Base-by-base conservation (phyloP, 2,888 invertebrate genomes). In the Leucoma salicis region DNA sequence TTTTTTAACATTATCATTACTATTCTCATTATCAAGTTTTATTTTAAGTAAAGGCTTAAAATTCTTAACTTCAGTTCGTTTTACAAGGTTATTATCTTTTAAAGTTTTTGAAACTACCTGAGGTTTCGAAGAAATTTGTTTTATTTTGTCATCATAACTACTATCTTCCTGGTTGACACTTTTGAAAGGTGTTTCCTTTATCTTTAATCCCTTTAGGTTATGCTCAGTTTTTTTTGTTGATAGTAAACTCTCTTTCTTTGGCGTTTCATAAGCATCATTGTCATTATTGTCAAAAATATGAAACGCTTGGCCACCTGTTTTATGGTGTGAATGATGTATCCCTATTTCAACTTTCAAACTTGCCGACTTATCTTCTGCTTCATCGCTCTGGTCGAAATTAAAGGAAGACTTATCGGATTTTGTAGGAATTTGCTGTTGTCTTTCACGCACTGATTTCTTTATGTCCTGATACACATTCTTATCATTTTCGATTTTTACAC, bases 401-500 rank as follows among this genome's bases (percentile, higher is more conserved):
- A 64, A 63, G 40, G 42, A 64, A 24, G 63, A 46, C 58, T 70
- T 74, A 36, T 70, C 70, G 46, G 52, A 54, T 53, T 76, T 82
- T 42, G 73, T 72, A 41, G 61, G 70, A 14, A 66, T 55, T 35
- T 61, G 48, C 43, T 72, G 62, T 57, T 75, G 73, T 51, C 81
- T 85, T 35, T 81, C 82, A 12, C 71, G 66, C 31, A 72, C 69
- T 33, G 62, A 53, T 53, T 74, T 78, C 42, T 82, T 88, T 35
- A 78, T 49, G 42, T 79, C 80, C 21, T 79, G 82, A 44, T 64
- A 57, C 40, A 62, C 61, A 57, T 71, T 71, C 61, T 77, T 82
- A 41, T 63, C 80, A 83, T 77, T 84, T 62, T 81, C 81, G 42
- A 66, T 70, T 77, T 82, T 85, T 66, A 66, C 78, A 82, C 76